Conservation (phyloP, 2,113 vertebrate species). For the Henicopernis longicauda region DNA sequence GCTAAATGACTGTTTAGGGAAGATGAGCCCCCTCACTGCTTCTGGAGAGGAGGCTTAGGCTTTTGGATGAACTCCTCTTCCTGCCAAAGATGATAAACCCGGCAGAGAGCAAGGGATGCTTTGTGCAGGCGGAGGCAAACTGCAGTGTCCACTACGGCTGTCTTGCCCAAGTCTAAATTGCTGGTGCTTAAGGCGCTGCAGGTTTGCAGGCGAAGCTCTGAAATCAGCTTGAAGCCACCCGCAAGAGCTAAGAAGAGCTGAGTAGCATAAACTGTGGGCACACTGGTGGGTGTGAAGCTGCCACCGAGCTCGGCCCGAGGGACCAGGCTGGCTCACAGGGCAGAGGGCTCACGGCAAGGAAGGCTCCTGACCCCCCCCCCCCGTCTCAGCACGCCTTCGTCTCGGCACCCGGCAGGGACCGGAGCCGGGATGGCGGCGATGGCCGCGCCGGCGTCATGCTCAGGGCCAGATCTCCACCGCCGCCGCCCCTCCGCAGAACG, state of each 20-base stretch:
- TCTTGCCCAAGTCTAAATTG: not conserved
- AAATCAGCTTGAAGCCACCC: not conserved
- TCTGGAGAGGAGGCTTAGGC: not conserved
- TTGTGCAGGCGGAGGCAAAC: not conserved
- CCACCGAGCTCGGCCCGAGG: not conserved
- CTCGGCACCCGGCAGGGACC: not conserved
- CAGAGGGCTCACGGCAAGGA: not conserved
- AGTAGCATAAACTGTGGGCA: not conserved
- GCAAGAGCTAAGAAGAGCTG: not conserved
- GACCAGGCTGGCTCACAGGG: accelerated
- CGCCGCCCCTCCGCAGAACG: accelerated
- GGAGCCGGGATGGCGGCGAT: not conserved
- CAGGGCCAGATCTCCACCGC: accelerated
- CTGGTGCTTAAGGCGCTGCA: not conserved
- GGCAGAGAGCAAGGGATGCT: not conserved
- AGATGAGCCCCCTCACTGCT: not conserved
- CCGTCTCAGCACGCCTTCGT: not conserved
- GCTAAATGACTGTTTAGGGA: not conserved
- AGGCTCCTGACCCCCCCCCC: not conserved
- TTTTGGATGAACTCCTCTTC: not conserved
- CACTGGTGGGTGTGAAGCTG: accelerated
- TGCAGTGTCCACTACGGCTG: not conserved
- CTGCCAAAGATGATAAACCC: not conserved
- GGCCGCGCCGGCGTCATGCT: not conserved
- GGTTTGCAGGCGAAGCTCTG: not conserved